These are phyloP conservation scores for Paracentrotus lividus DNA, from an alignment of 53 echinoderm and acorn worm species.

Conservation along the genomic window DNA sequence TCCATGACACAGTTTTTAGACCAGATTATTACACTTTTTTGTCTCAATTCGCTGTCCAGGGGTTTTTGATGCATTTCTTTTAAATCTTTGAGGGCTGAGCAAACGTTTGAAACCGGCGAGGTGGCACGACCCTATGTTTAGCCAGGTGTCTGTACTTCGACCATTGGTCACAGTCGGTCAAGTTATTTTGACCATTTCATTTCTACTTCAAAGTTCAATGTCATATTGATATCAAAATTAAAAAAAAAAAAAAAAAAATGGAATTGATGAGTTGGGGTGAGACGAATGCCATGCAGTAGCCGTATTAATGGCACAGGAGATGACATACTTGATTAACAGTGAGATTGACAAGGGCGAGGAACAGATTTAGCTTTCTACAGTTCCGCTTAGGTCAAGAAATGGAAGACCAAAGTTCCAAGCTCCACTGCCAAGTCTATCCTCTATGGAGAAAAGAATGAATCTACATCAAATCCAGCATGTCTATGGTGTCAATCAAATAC, in stretches of 20 bases:
- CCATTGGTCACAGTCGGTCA: conserved; percentile 44
- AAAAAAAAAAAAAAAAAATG: background rate
- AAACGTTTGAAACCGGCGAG: conserved; percentile 46
- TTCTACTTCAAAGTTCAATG: conserved; percentile 11
- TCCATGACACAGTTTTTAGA: conserved; percentile 58
- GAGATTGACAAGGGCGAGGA: background rate
- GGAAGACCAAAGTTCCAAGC: no score
- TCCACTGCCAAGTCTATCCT: no score
- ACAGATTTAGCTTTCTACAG: background rate
- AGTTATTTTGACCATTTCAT: no score
- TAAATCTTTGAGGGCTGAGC: conserved; percentile 30
- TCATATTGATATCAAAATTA: conserved; percentile 10
- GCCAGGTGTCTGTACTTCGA: conserved; percentile 49
- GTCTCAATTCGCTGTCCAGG: conserved; percentile 30
- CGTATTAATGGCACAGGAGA: background rate
- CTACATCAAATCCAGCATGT: no score
- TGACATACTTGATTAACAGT: no score
- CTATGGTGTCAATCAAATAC: no score
- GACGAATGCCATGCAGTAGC: background rate
- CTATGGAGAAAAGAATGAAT: no score
- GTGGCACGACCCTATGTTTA: conserved; percentile 48
- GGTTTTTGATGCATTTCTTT: conserved; percentile 50
- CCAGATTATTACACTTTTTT: conserved; percentile 61
- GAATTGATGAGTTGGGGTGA: background rate
- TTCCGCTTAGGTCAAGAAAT: no score